A percentile compares a stretch with the other conserved stretches of the same genome.
Conservation (phyloP, 2,888 invertebrate species). For the Tineola bisselliella region DNA sequence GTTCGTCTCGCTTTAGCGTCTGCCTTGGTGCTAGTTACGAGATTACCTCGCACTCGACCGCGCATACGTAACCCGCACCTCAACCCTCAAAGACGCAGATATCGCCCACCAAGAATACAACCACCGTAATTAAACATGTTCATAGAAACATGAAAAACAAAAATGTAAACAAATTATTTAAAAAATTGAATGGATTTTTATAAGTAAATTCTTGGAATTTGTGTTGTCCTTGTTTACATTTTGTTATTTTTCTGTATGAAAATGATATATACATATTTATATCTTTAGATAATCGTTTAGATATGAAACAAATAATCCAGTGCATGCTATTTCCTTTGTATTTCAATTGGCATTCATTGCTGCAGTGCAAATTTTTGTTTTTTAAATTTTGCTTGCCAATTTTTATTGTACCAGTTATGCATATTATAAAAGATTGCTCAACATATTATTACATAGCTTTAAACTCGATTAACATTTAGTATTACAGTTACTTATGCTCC, state of each 20-base stretch:
- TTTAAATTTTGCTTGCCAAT: neutral
- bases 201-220: too few species aligned
- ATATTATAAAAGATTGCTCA: neutral
- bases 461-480: neutral
- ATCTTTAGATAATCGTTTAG: neutral
- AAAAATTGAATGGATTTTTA: too few species aligned
- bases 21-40: slow-evolving; percentile 76
- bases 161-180: too few species aligned
- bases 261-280: neutral
- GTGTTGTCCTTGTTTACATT: too few species aligned
- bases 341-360: too few species aligned
- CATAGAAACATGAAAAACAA: too few species aligned
- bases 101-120: slow-evolving; percentile 20
- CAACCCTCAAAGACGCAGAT: slow-evolving; percentile 20
- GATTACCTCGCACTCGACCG: slow-evolving; percentile 57
- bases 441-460: neutral
- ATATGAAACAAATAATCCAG: neutral
- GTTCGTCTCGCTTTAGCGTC: slow-evolving; percentile 84
- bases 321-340: neutral
- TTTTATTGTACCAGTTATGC: neutral
- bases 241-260: too few species aligned
- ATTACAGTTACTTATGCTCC: too few species aligned
- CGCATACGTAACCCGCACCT: slow-evolving; percentile 25
- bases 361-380: too few species aligned
- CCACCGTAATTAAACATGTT: neutral